Evolutionary conservation across 1,140 invertebrate genomes (phyloP), one percentile per base, ranked within the genome.

Genomic region (Lepidurus arcticus): DNA sequence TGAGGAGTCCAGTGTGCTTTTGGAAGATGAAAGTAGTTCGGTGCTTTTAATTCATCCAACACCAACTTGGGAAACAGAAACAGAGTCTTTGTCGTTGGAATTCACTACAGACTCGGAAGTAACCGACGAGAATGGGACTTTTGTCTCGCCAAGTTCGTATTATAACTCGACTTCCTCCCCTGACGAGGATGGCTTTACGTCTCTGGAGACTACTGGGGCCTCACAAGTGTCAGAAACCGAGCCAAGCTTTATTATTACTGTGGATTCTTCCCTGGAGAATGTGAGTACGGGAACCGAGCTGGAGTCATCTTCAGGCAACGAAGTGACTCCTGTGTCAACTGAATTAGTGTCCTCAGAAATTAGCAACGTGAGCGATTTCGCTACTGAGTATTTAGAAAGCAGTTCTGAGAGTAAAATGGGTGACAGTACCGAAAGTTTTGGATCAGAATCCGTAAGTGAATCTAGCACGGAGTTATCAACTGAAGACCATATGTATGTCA

Each of bases 21-120:
- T 65, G 6, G 16, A 65, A 7, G 53, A 65, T 7, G n/a, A 65
- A 65, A 65, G 53, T 65, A 65, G 16, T 65, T 65, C 53, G 16
- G n/a, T 16, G 6, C 16, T 11, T 65, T 10, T 65, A 65, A 65
- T 65, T 65, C 16, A 65, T 1, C 34, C 74, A 10, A 78, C 34
- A 4, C 86, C 86, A 77, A 87, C 87, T 24, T 85, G 86, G 21
- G 87, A 87, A 77, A 86, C 84, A 80, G 88, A 88, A 73, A 86
- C 86, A 44, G 86, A 87, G 74, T 84, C 83, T 78, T 82, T 85
- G 0, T 81, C 83, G 74, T 83, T 80, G 78, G n/a, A 85, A 79
- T 73, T 75, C 65, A 79, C 78, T 81, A 45, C 44, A 8, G 73
- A 44, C 11, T 24, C 42, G 16, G 16, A 65, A 7, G 7, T 65